Percentiles rank a stretch among this genome's conserved stretches.
Evolutionary conservation across 2,888 invertebrate genomes (phyloP).

Genomic region (Antheraea yamamai): DNA sequence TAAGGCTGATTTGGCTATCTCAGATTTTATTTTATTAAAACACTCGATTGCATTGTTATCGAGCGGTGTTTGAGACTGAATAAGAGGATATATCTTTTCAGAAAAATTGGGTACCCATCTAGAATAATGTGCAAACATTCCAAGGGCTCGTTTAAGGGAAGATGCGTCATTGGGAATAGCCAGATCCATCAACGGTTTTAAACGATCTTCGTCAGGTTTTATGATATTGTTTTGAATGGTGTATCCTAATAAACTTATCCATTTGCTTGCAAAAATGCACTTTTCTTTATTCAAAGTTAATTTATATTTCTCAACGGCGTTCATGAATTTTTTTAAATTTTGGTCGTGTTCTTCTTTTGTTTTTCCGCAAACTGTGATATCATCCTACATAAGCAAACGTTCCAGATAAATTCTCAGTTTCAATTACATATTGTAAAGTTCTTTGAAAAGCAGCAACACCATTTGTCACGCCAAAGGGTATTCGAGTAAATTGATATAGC

Average conservation of each 20-base stretch:
- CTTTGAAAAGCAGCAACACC: slow-evolving; percentile 1
- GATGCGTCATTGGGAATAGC: not conserved
- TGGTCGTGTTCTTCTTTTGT: not conserved
- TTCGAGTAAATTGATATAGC: not conserved
- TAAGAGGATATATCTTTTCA: too few species aligned
- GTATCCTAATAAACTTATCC: not conserved
- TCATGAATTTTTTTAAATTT: not conserved
- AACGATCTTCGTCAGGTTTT: not conserved
- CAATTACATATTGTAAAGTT: not conserved
- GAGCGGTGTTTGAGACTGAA: not conserved
- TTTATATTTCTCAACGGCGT: not conserved
- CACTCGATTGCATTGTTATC: not conserved
- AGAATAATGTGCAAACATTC: slow-evolving; percentile 20
- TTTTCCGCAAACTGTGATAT: not conserved
- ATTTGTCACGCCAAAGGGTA: not conserved
- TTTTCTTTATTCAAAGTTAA: not conserved
- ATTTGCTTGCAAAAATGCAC: not conserved
- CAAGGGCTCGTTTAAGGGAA: slow-evolving; percentile 2
- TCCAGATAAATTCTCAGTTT: not conserved
- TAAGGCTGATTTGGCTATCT: too few species aligned
- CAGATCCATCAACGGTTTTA: not conserved
- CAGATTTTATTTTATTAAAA: slow-evolving; percentile 1
- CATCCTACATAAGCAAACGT: not conserved
- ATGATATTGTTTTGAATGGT: slow-evolving; percentile 2
- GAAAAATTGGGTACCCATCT: slow-evolving; percentile 12